A percentile compares a stretch with the other conserved stretches of the same genome.
These are phyloP conservation scores for Coranthus polyacanthus DNA, from an alignment of 2,797 vertebrate genomes.

Conservation along the genomic window DNA sequence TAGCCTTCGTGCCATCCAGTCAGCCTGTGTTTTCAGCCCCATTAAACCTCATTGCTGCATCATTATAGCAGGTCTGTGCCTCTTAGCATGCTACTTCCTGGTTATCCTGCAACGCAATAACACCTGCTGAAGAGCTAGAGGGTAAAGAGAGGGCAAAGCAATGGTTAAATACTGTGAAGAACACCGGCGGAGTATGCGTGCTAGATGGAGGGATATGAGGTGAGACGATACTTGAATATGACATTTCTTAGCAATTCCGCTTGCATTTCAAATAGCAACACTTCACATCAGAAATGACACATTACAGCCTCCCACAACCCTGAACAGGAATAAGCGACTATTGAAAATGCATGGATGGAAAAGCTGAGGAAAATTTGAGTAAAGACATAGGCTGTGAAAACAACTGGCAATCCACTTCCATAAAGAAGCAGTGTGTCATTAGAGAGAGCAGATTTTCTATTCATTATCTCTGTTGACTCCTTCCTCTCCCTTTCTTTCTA, in stretches of 20 bases:
- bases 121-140: slow-evolving; percentile 64
- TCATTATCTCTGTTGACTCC: slow-evolving; percentile 41
- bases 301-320: slow-evolving; percentile 13
- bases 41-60: slow-evolving; percentile 79
- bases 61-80: slow-evolving; percentile 62
- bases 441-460: slow-evolving; percentile 49
- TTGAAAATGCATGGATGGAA: slow-evolving; percentile 26
- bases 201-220: slow-evolving; percentile 28
- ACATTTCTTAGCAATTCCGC: slow-evolving; percentile 44
- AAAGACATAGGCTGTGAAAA: slow-evolving; percentile 27
- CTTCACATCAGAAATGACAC: slow-evolving; percentile 48
- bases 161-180: slow-evolving; percentile 61
- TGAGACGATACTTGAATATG: slow-evolving; percentile 37
- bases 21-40: slow-evolving; percentile 77
- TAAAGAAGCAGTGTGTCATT: slow-evolving; percentile 42
- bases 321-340: slow-evolving; percentile 25
- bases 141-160: slow-evolving; percentile 66
- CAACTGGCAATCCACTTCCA: slow-evolving; percentile 27
- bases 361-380: slow-evolving; percentile 19
- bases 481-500: slow-evolving; percentile 40
- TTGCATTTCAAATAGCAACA: slow-evolving; percentile 54
- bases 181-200: slow-evolving; percentile 15
- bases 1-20: slow-evolving; percentile 73
- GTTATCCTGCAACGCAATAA: slow-evolving; percentile 57
- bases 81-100: slow-evolving; percentile 63